Conservation (phyloP, 2,888 invertebrate species). For the Pogonocherus hispidulus region DNA sequence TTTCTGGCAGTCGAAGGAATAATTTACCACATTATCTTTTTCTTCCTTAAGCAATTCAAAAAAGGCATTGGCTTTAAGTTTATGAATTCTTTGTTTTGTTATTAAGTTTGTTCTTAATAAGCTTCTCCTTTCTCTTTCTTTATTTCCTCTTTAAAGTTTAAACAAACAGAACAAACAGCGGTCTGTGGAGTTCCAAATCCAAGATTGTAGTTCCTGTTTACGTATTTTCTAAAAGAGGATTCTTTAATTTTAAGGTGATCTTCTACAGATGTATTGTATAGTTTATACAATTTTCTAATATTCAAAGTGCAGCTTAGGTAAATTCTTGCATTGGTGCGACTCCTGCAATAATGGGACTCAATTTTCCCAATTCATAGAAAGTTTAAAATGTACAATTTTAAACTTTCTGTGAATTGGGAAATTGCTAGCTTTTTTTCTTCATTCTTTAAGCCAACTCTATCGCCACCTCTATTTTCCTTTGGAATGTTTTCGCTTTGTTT, state of each 20-base stretch:
- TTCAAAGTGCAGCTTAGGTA: background rate
- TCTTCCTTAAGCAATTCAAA: conserved; percentile 26
- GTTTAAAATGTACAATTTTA: no score
- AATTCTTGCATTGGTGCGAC: background rate
- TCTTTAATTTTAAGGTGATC: conserved; percentile 5
- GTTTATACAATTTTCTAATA: conserved; percentile 1
- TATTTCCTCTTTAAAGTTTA: background rate
- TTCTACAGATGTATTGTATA: conserved; percentile 6
- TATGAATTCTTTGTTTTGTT: conserved; percentile 15
- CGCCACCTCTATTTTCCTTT: conserved; percentile 9
- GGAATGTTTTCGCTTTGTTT: background rate
- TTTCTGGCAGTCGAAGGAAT: conserved; percentile 33
- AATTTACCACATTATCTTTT: background rate
- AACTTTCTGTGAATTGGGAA: conserved; percentile 1
- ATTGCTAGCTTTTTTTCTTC: conserved; percentile 5
- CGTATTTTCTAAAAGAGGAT: background rate
- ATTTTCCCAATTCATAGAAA: no score
- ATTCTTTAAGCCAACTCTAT: conserved; percentile 3
- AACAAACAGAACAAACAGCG: background rate
- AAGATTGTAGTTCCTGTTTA: conserved; percentile 3
- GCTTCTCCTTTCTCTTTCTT: background rate
- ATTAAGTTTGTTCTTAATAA: background rate
- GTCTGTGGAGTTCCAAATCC: conserved; percentile 7
- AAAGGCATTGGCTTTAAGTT: conserved; percentile 25
- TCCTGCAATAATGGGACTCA: no score